Evolutionary conservation across 2,113 vertebrate species (phyloP), one percentile per base, ranked within the genome.

Genomic region (Malaclemys terrapin): DNA sequence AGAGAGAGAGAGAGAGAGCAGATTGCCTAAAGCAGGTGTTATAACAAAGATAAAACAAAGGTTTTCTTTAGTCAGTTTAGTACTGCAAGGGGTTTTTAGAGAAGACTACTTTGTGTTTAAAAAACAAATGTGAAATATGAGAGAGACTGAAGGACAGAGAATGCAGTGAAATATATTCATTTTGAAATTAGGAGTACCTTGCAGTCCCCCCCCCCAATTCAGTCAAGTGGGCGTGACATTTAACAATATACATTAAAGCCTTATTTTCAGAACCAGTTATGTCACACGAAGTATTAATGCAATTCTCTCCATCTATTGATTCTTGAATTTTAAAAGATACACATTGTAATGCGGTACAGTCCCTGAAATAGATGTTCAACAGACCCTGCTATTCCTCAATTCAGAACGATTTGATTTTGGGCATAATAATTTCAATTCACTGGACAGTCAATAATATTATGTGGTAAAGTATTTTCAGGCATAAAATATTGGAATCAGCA

Each of bases 21-120:
- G 99, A 99, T 98, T 99, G 99, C 99, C 99, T 98, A 98, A 98
- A 99, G 99, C 99, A 99, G 99, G 99, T 99, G 99, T 98, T 99
- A 98, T 98, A 98, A 98, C 98, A 98, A 98, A 98, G 98, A 98
- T 98, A 99, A 98, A 99, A 98, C 98, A 98, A 99, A 99, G 98
- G 95, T 98, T 97, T 98, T 88, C 97, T 95, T 98, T 95, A 88
- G 95, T 96, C 95, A 96, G 91, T 96, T 97, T 94, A 90, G 87
- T 86, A 89, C 87, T 1, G 2, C 94, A 84, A 53, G 0, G 22
- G 88, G 91, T 94, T 98, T 98, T 97, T 97, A 95, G 97, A 97
- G 96, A 89, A 87, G 89, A 93, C 90, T 97, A 94, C 89, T 96
- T 89, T 93, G 86, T 88, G 85, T 91, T 97, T 91, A 97, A 98